Evolutionary conservation across 2,797 vertebrate genomes (phyloP).

Genomic region (Pristis pectinata): DNA sequence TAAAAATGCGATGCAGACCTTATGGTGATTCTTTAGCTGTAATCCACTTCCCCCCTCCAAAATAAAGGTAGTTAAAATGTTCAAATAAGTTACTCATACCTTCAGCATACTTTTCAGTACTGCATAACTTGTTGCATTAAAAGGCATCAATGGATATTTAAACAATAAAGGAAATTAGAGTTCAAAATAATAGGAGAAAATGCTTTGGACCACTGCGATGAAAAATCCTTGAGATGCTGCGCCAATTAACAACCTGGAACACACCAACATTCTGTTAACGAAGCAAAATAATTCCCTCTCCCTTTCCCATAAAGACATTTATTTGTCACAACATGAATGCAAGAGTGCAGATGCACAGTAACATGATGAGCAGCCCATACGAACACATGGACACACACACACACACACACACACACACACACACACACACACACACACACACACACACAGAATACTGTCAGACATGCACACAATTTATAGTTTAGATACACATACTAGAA

Average conservation of each 20-base stretch:
- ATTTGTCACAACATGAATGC: slow-evolving; percentile 31
- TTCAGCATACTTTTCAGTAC: slow-evolving; percentile 28
- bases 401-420: neutral
- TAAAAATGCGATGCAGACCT: slow-evolving; percentile 99
- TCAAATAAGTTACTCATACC: slow-evolving; percentile 31
- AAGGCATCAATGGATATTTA: slow-evolving; percentile 29
- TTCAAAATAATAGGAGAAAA: slow-evolving; percentile 21
- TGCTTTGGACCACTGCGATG: slow-evolving; percentile 21
- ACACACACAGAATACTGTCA: neutral
- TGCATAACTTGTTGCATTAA: slow-evolving; percentile 32
- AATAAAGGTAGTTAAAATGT: slow-evolving; percentile 35
- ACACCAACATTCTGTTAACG: slow-evolving; percentile 34
- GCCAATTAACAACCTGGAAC: slow-evolving; percentile 35
- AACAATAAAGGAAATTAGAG: slow-evolving; percentile 19
- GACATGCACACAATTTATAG: neutral
- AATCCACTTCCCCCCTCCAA: slow-evolving; percentile 35
- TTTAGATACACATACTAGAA: neutral
- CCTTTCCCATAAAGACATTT: slow-evolving; percentile 36
- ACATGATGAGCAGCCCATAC: neutral
- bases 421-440: neutral
- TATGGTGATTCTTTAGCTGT: slow-evolving; percentile 90
- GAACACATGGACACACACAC: neutral
- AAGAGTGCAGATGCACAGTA: slow-evolving; percentile 12
- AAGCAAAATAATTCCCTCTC: slow-evolving; percentile 37
- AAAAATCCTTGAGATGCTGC: slow-evolving; percentile 24